Evolutionary conservation across 2,888 invertebrate species (phyloP).

Genomic region (Cryptophagus acutangulus): DNA sequence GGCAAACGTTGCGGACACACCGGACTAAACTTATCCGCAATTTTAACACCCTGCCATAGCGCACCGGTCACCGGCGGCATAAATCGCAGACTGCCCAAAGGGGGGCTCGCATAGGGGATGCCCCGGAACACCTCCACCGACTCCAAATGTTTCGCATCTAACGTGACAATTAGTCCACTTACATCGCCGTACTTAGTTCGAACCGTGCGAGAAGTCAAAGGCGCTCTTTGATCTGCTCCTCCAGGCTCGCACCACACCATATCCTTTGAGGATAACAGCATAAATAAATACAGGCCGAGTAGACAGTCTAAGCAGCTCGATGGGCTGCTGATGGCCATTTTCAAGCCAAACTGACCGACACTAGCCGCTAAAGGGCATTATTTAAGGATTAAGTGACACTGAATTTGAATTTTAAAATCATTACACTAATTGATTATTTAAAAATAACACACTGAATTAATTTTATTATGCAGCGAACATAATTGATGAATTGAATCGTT

Average conservation of each 20-base stretch:
- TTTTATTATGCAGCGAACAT: no score
- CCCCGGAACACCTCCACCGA: slow-evolving; percentile 91
- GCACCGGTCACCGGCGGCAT: slow-evolving; percentile 95
- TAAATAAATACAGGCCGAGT: slow-evolving; percentile 3
- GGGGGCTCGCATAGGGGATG: slow-evolving; percentile 91
- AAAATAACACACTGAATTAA: no score
- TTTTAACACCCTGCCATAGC: slow-evolving; percentile 84
- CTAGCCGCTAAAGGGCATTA: slow-evolving; percentile 3
- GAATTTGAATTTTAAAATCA: no score
- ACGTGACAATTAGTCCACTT: slow-evolving; percentile 77
- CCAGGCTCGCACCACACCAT: slow-evolving; percentile 31
- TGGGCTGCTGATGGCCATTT: slow-evolving; percentile 6
- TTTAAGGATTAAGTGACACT: no score
- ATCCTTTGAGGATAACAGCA: slow-evolving; percentile 5
- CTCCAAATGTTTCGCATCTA: slow-evolving; percentile 75
- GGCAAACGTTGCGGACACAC: slow-evolving; percentile 91
- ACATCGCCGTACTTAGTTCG: slow-evolving; percentile 85
- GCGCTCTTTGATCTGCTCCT: slow-evolving; percentile 38
- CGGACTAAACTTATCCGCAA: slow-evolving; percentile 81
- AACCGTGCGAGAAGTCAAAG: slow-evolving; percentile 76
- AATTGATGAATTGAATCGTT: no score
- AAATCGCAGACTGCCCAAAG: slow-evolving; percentile 81
- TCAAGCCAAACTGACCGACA: not conserved
- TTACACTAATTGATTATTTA: no score
- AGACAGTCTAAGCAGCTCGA: not conserved